These are phyloP conservation scores for Epinotia nisella DNA, from an alignment of 2,888 invertebrate species.

Conservation along the genomic window DNA sequence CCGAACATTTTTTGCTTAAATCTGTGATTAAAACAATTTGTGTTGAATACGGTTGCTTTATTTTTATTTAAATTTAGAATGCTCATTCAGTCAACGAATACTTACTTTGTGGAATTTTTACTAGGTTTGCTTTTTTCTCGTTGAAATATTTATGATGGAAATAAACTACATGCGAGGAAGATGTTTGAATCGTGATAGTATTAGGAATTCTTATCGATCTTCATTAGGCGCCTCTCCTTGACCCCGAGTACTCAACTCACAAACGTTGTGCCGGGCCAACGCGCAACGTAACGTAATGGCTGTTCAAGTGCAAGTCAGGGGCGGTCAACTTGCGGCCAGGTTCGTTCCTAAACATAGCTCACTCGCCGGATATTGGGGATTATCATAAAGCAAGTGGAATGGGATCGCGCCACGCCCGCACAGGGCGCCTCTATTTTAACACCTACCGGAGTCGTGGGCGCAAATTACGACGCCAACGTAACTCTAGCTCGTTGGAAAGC, in stretches of 20 bases:
- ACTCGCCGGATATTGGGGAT: constrained; percentile 82
- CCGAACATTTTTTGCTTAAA: constrained; percentile 40
- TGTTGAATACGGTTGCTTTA: constrained; percentile 6
- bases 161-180: background rate
- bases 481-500: constrained; percentile 57
- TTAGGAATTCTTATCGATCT: constrained; percentile 20
- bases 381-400: constrained; percentile 83
- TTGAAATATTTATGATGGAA: background rate
- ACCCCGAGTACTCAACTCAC: constrained; percentile 28
- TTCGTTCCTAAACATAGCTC: constrained; percentile 71
- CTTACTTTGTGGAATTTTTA: background rate
- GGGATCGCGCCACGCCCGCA: constrained; percentile 75
- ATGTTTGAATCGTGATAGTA: background rate
- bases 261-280: constrained; percentile 13
- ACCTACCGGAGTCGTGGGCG: constrained; percentile 78
- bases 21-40: constrained; percentile 33
- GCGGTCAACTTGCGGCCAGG: constrained; percentile 60
- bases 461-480: constrained; percentile 73
- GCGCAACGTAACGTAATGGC: constrained; percentile 15
- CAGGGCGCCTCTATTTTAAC: constrained; percentile 83
- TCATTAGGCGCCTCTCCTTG: constrained; percentile 28
- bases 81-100: background rate
- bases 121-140: background rate
- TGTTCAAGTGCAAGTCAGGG: constrained; percentile 46
- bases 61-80: constrained; percentile 5